Evolutionary conservation across 2,888 invertebrate genomes (phyloP).

Genomic region (Melanostoma scalare): DNA sequence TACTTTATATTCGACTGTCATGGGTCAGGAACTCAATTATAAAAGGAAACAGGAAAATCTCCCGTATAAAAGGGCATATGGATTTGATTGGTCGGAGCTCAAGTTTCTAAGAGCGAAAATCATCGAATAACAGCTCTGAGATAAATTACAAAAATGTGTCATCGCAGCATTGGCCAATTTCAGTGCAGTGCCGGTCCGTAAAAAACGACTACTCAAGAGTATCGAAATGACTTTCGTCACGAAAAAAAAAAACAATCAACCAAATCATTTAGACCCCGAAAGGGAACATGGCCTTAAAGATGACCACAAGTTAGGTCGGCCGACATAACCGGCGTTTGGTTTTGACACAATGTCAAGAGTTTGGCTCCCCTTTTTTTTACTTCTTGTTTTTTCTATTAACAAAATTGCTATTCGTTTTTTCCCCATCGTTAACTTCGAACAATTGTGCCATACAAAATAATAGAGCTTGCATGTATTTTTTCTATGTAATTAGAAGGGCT

Average conservation of each 20-base stretch:
- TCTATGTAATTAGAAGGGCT: constrained; percentile 40
- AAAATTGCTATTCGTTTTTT: constrained; percentile 45
- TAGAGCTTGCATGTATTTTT: constrained; percentile 51
- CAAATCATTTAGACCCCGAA: constrained; percentile 36
- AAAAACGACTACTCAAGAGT: neutral
- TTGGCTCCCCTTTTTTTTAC: constrained; percentile 19
- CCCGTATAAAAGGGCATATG: too few species aligned
- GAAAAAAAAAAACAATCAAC: constrained; percentile 18
- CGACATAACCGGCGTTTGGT: constrained; percentile 2
- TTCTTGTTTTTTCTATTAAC: constrained; percentile 36
- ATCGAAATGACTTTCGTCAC: constrained; percentile 51
- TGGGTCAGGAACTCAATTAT: too few species aligned
- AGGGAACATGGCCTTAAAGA: constrained; percentile 19
- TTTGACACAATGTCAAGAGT: constrained; percentile 61
- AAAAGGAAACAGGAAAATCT: too few species aligned
- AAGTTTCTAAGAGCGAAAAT: too few species aligned
- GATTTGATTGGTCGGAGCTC: too few species aligned
- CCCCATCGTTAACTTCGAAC: constrained; percentile 50
- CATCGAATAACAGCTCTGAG: too few species aligned
- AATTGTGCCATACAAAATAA: constrained; percentile 30
- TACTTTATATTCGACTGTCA: too few species aligned
- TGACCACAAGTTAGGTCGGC: constrained; percentile 9
- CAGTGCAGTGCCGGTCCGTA: too few species aligned
- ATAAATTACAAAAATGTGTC: too few species aligned
- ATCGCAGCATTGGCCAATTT: too few species aligned